These are phyloP conservation scores for Polyergus mexicanus DNA, from an alignment of 1,140 invertebrate species.

Conservation along the genomic window DNA sequence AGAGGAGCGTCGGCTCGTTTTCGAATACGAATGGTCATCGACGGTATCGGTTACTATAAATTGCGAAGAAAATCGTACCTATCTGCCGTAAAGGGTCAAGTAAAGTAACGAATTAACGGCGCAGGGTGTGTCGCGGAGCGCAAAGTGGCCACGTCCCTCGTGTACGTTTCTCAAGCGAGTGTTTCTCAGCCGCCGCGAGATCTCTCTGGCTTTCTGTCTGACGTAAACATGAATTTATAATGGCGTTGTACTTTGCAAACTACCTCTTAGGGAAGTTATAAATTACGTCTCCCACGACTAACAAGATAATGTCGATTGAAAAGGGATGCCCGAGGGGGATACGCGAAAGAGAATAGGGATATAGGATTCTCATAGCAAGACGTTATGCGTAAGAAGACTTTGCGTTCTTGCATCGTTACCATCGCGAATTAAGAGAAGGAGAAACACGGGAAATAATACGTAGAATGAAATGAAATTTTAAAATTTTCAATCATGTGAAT, in stretches of 20 bases:
- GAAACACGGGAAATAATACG: not conserved
- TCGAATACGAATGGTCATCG: constrained; percentile 74
- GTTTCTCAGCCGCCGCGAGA: constrained; percentile 14
- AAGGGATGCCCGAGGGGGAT: constrained; percentile 4
- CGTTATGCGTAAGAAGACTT: not conserved
- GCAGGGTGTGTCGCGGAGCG: constrained; percentile 74
- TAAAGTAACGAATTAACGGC: constrained; percentile 78
- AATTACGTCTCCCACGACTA: constrained; percentile 63
- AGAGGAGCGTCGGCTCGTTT: constrained; percentile 72
- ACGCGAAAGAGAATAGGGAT: not conserved
- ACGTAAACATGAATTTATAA: constrained; percentile 75
- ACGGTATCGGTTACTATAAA: constrained; percentile 78
- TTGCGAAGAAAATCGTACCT: constrained; percentile 73
- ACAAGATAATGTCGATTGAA: constrained; percentile 21
- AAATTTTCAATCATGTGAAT: not conserved
- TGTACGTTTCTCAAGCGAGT: constrained; percentile 35
- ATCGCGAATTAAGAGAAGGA: constrained; percentile 7
- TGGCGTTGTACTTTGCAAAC: constrained; percentile 70
- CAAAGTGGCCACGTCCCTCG: constrained; percentile 70
- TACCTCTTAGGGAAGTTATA: constrained; percentile 73
- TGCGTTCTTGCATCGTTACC: not conserved
- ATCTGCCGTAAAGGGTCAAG: constrained; percentile 74
- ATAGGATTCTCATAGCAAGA: not conserved
- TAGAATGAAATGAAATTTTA: not conserved
- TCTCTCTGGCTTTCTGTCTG: constrained; percentile 5